These are phyloP conservation scores for Calycopis cecrops DNA, from an alignment of 1,140 invertebrate species.

Conservation along the genomic window DNA sequence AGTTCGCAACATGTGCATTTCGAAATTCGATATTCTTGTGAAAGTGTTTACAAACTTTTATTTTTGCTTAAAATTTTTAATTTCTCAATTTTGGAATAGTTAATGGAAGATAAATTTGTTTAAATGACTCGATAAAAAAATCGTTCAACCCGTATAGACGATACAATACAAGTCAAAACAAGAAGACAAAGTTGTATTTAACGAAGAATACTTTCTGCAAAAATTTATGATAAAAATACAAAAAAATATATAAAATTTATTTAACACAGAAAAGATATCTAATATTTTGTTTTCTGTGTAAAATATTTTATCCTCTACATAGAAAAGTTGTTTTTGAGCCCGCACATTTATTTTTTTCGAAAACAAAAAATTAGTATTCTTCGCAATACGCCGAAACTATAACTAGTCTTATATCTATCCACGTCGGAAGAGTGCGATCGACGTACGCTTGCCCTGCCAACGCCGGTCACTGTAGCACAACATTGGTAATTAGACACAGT, in stretches of 20 bases:
- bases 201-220: slow-evolving; percentile 27
- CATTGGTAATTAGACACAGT: slow-evolving; percentile 25
- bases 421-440: slow-evolving; percentile 35
- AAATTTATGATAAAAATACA: background rate
- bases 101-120: slow-evolving; percentile 43
- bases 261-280: too few relatives aligned
- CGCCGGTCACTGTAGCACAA: slow-evolving; percentile 56
- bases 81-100: slow-evolving; percentile 33
- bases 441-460: slow-evolving; percentile 47
- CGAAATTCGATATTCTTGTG: too few relatives aligned
- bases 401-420: slow-evolving; percentile 37
- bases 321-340: too few relatives aligned
- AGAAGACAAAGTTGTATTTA: slow-evolving; percentile 35
- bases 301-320: too few relatives aligned
- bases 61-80: slow-evolving; percentile 17
- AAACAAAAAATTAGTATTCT: slow-evolving; percentile 22
- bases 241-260: too few relatives aligned
- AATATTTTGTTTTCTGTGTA: too few relatives aligned
- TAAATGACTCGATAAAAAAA: slow-evolving; percentile 36
- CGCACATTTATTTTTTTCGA: too few relatives aligned
- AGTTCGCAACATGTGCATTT: too few relatives aligned
- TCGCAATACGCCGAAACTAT: slow-evolving; percentile 24
- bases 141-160: slow-evolving; percentile 46
- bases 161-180: slow-evolving; percentile 37
- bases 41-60: slow-evolving; percentile 5